Percentiles rank a stretch among this genome's conserved stretches.
Evolutionary conservation across 2,113 vertebrate species (phyloP).

Genomic region (Falco punctatus): DNA sequence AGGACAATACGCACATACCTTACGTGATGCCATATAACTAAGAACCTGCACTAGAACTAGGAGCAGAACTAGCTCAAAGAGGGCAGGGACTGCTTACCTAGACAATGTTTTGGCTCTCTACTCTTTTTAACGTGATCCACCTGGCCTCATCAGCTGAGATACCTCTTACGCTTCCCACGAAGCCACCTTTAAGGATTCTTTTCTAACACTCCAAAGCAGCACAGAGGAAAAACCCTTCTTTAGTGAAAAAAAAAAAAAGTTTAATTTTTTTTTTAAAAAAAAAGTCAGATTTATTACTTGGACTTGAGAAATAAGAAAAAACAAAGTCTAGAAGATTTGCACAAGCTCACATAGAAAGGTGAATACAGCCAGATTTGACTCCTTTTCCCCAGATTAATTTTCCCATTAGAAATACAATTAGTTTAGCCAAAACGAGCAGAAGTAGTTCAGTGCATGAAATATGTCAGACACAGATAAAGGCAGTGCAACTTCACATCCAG

Average conservation of each 20-base stretch:
- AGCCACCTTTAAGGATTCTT: neutral
- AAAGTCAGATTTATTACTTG: neutral
- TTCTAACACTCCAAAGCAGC: neutral
- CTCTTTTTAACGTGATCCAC: neutral
- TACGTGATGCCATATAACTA: neutral
- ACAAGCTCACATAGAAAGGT: neutral
- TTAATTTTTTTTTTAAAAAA: too few species aligned
- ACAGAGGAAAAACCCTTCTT: neutral
- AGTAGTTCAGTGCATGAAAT: neutral
- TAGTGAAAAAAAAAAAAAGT: neutral
- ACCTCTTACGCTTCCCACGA: neutral
- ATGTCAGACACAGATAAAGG: neutral
- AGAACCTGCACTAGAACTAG: neutral
- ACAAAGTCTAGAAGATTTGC: neutral
- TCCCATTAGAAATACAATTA: neutral
- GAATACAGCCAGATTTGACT: neutral
- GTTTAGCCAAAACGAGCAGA: neutral
- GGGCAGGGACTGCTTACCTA: neutral
- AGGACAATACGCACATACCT: neutral
- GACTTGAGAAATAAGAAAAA: neutral
- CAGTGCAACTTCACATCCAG: neutral
- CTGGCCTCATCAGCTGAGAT: neutral
- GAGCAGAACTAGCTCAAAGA: neutral
- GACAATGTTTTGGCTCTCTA: neutral
- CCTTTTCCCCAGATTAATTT: neutral